phyloP scores from a whole-genome alignment of 1,140 invertebrate genomes.

The Meloidogyne exigua region DNA sequence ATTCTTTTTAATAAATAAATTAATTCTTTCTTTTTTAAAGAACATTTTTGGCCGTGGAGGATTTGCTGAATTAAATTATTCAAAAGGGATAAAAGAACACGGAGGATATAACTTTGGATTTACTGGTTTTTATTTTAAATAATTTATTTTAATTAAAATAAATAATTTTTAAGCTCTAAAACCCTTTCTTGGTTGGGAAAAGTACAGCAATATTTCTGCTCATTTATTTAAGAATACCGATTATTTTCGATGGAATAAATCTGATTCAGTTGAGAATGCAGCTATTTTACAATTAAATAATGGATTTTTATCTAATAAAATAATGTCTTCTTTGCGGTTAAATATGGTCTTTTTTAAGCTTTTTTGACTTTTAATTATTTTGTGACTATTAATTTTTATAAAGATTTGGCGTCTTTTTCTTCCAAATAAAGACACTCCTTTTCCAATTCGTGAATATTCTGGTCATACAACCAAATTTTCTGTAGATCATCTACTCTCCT shows the following conservation, averaged over 20 bases:
- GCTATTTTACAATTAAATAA: slow-evolving; percentile 44
- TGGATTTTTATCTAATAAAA: slow-evolving; percentile 32
- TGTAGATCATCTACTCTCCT: slow-evolving; percentile 47
- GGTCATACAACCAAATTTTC: slow-evolving; percentile 62
- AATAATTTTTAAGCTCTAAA: slow-evolving; percentile 35
- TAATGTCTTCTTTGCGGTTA: slow-evolving; percentile 45
- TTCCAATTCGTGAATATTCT: slow-evolving; percentile 57
- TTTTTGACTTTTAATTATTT: background rate
- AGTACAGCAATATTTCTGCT: slow-evolving; percentile 42
- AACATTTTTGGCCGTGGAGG: slow-evolving; percentile 60
- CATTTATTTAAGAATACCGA: slow-evolving; percentile 42
- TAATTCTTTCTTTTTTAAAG: slow-evolving; percentile 33
- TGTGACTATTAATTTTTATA: slow-evolving; percentile 14
- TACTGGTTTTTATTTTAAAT: slow-evolving; percentile 13
- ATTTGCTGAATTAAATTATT: slow-evolving; percentile 45
- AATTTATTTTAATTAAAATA: too few species aligned
- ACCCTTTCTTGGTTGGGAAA: slow-evolving; percentile 61
- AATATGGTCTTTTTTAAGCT: slow-evolving; percentile 44
- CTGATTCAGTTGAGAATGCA: slow-evolving; percentile 55
- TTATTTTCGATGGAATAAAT: slow-evolving; percentile 52
- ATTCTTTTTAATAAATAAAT: slow-evolving; percentile 12
- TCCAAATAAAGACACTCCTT: slow-evolving; percentile 49
- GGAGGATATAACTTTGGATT: slow-evolving; percentile 54
- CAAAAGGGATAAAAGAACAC: slow-evolving; percentile 43
- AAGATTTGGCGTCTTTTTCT: slow-evolving; percentile 54